A percentile compares a stretch with the other conserved stretches of the same genome.
phyloP scores from a whole-genome alignment of 2,888 invertebrate species.

The Resseliella maxima region DNA sequence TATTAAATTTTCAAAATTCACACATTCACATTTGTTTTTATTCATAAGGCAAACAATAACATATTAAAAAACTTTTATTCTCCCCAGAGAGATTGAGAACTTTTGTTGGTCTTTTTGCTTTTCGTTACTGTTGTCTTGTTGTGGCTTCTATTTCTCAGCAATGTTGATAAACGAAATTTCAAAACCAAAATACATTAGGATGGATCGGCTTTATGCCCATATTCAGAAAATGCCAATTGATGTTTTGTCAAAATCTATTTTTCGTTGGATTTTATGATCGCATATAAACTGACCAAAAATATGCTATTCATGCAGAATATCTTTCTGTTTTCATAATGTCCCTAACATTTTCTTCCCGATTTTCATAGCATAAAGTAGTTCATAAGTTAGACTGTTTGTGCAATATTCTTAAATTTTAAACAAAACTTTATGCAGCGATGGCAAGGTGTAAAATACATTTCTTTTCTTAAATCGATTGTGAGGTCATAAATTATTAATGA shows the following conservation, averaged over 20 bases:
- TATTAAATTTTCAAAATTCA: slow-evolving; percentile 37
- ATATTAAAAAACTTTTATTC: slow-evolving; percentile 51
- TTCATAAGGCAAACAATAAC: slow-evolving; percentile 53
- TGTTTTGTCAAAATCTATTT: background rate
- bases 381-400: too few relatives aligned
- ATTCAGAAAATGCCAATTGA: background rate
- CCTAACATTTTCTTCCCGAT: background rate
- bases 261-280: too few relatives aligned
- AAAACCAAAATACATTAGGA: background rate
- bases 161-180: background rate
- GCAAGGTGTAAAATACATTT: slow-evolving; percentile 21
- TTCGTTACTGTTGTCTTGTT: background rate
- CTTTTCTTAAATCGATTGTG: background rate
- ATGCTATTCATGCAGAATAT: background rate
- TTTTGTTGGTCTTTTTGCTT: background rate
- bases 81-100: slow-evolving; percentile 35
- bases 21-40: slow-evolving; percentile 53
- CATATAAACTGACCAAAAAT: too few relatives aligned
- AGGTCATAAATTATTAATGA: slow-evolving; percentile 37
- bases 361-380: too few relatives aligned
- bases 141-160: background rate
- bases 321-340: too few relatives aligned
- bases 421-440: too few relatives aligned
- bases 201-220: background rate
- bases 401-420: too few relatives aligned